Percentiles rank a stretch among this genome's conserved stretches.
Evolutionary conservation across 2,888 invertebrate species (phyloP).

Genomic region (Masnerella sp.): DNA sequence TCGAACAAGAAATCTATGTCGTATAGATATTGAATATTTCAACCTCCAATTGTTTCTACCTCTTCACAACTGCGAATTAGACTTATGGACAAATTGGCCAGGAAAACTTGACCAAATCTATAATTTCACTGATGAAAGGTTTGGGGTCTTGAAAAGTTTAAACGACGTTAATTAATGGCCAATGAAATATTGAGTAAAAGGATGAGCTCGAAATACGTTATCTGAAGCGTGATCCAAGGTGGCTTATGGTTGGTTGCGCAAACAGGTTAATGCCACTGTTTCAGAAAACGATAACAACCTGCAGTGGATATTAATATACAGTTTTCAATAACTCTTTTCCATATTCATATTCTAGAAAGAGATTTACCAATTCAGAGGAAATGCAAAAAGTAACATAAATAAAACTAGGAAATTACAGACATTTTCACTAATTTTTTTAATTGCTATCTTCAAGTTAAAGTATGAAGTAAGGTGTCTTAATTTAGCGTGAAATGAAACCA

Average conservation of each 20-base stretch:
- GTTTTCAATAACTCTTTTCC: constrained; percentile 6
- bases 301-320: constrained; percentile 19
- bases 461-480: no score
- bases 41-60: no score
- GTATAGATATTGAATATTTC: constrained; percentile 37
- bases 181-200: constrained; percentile 16
- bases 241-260: constrained; percentile 49
- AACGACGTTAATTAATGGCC: no score
- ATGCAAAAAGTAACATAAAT: no score
- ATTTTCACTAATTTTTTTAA: no score
- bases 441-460: no score
- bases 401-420: no score
- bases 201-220: constrained; percentile 39
- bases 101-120: no score
- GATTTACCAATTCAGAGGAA: background rate
- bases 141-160: no score
- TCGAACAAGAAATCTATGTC: constrained; percentile 61
- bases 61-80: no score
- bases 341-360: background rate
- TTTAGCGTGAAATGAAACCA: no score
- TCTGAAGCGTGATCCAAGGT: constrained; percentile 50
- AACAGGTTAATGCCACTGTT: constrained; percentile 55
- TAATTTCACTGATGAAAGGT: no score
- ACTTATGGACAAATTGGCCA: background rate
- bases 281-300: constrained; percentile 34